Base-by-base conservation (phyloP, 2,113 vertebrate species). In the Rallus limicola region DNA sequence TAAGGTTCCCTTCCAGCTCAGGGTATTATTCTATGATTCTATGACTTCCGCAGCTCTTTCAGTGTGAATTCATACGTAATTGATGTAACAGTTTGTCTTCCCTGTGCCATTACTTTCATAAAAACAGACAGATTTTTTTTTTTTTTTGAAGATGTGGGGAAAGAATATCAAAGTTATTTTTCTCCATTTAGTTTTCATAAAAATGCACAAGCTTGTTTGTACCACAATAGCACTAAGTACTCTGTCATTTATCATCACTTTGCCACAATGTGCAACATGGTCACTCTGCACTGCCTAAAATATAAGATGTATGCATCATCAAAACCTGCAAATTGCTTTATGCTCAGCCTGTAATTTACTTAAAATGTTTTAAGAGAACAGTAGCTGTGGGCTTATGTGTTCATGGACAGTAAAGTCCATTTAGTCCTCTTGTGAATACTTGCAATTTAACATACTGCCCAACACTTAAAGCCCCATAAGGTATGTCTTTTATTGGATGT, bases 101-200 rank as follows among this genome's bases (percentile, higher is more conserved):
- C 38, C 6, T 36, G 13, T 76, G 46, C 29, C 11, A 13, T 68
- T 93, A 71, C 10, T 80, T 84, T 74, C 13, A 58, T 58, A 69
- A 70, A 85, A 78, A 42, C 9, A 5, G 53, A 13, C 2, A 34
- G 13, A 2, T 16, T 28, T 10, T 18, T 67, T 46, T 40, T 36
- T 40, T 46, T 58, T 60, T 70, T 91, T 33, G 24, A 78, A 76
- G 24, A n/a, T 28, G 4, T 44, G 23, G 13, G 4, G n/a, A 74
- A 69, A 85, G 7, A 82, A 36, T 67, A 70, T 44, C 1, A 23
- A 77, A 87, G 23, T n/a, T 42, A 19, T 65, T 87, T 94, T 82
- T 94, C 70, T 92, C 36, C 28, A 59, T 74, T 93, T 84, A 86
- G 48, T 60, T 95, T 75, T 65, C 53, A 76, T 84, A 68, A 87